Percentiles rank a stretch among this genome's conserved stretches.
Evolutionary conservation across 1,140 invertebrate genomes (phyloP).

Genomic region (Kradibia gibbosae): DNA sequence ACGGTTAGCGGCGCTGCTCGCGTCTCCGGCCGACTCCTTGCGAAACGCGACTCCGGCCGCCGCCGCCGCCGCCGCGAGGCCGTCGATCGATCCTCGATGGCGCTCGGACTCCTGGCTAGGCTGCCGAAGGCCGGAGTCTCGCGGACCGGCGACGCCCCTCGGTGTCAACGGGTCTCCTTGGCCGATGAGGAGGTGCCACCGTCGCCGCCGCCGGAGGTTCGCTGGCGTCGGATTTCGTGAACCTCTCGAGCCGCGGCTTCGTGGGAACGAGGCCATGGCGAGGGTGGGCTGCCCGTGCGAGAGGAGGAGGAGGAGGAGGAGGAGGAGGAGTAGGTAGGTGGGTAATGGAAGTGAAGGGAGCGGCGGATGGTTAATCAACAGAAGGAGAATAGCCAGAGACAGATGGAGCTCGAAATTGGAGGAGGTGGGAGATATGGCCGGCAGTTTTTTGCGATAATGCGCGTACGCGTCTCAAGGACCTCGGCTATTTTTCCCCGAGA

Average conservation of each 20-base stretch:
- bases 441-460: conserved; percentile 1
- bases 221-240: conserved; percentile 51
- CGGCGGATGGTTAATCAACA: neutral
- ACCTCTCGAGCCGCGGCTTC: neutral
- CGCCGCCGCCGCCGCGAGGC: too few species aligned
- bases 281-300: conserved; percentile 25
- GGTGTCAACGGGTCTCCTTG: too few species aligned
- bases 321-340: too few species aligned
- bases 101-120: too few species aligned
- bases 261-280: neutral
- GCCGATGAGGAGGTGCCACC: too few species aligned
- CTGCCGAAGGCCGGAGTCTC: too few species aligned
- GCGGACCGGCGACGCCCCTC: too few species aligned
- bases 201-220: neutral
- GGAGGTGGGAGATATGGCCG: neutral
- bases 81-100: too few species aligned
- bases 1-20: too few species aligned
- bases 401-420: conserved; percentile 2
- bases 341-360: too few species aligned
- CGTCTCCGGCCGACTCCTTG: too few species aligned
- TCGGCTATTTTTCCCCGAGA: neutral
- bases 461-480: neutral
- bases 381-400: conserved; percentile 34
- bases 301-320: conserved; percentile 23
- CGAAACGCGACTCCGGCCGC: too few species aligned